These are phyloP conservation scores for Apodemia arnacis DNA, from an alignment of 2,888 invertebrate species.

Conservation along the genomic window DNA sequence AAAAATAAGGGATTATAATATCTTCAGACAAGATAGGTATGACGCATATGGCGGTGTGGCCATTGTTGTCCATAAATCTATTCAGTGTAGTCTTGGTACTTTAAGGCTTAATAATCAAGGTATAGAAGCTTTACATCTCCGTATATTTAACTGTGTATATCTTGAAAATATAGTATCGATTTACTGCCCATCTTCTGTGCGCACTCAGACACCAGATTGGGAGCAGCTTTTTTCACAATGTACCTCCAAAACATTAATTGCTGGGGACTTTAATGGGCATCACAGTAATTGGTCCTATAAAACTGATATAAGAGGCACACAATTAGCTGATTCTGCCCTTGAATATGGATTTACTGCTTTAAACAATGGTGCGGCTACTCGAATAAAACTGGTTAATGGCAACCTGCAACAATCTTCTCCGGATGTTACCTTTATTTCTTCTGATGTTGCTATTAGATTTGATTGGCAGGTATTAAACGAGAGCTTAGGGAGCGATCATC, in stretches of 20 bases:
- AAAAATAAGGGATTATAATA: too few species aligned
- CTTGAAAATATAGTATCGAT: conserved; percentile 34
- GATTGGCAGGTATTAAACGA: background rate
- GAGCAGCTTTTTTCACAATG: conserved; percentile 30
- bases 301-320: conserved; percentile 30
- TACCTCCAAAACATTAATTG: conserved; percentile 10
- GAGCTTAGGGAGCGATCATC: background rate
- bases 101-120: background rate
- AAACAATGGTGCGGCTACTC: conserved; percentile 13
- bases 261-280: conserved; percentile 44
- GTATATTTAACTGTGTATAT: conserved; percentile 5
- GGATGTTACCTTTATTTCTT: conserved; percentile 7
- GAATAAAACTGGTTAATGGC: conserved; percentile 14
- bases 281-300: conserved; percentile 31
- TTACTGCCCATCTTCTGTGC: conserved; percentile 37
- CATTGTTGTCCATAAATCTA: too few species aligned
- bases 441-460: conserved; percentile 12
- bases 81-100: too few species aligned
- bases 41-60: too few species aligned
- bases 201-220: conserved; percentile 30
- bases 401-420: conserved; percentile 11
- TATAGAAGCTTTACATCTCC: conserved; percentile 15
- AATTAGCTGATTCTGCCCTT: conserved; percentile 23
- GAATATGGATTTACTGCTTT: conserved; percentile 20
- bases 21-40: too few species aligned